phyloP scores from a whole-genome alignment of 1,140 invertebrate species.

The Bombus cullumanus region DNA sequence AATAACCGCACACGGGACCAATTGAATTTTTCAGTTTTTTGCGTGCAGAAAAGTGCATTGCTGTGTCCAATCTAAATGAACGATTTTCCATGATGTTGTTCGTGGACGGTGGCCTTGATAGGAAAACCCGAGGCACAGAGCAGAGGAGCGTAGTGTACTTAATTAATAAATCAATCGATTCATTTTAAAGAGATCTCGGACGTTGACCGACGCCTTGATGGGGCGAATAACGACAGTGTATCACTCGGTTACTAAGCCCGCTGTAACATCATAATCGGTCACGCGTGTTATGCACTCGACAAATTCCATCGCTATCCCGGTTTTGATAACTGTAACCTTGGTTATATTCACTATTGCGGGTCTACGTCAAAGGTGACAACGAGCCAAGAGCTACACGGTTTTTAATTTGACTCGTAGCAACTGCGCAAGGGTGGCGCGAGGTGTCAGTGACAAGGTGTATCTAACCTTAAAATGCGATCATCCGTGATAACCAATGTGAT shows the following conservation, averaged over 20 bases:
- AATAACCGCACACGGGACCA: background rate
- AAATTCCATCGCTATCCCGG: conserved; percentile 44
- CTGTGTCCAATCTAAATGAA: conserved; percentile 53
- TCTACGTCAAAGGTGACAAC: conserved; percentile 51
- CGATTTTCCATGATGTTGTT: conserved; percentile 43
- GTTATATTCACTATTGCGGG: conserved; percentile 50
- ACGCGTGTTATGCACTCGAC: conserved; percentile 62
- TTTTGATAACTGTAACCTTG: conserved; percentile 67
- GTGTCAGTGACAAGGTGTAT: conserved; percentile 70
- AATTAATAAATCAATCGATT: conserved; percentile 59
- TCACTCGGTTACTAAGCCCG: conserved; percentile 51
- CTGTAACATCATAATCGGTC: conserved; percentile 48
- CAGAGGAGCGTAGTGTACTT: conserved; percentile 64
- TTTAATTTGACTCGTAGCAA: conserved; percentile 29
- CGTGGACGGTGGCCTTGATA: conserved; percentile 66
- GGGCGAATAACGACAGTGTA: conserved; percentile 39
- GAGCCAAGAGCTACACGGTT: conserved; percentile 33
- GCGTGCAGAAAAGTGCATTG: background rate
- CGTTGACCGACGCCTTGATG: conserved; percentile 61
- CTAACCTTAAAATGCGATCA: conserved; percentile 81
- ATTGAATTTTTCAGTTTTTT: conserved; percentile 11
- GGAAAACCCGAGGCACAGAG: conserved; percentile 63
- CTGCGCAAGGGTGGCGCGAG: conserved; percentile 60
- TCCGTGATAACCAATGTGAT: conserved; percentile 75
- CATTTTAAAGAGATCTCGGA: conserved; percentile 37